phyloP scores from a whole-genome alignment of 92 coral and sea anemone species.

The Phenganax marumi region DNA sequence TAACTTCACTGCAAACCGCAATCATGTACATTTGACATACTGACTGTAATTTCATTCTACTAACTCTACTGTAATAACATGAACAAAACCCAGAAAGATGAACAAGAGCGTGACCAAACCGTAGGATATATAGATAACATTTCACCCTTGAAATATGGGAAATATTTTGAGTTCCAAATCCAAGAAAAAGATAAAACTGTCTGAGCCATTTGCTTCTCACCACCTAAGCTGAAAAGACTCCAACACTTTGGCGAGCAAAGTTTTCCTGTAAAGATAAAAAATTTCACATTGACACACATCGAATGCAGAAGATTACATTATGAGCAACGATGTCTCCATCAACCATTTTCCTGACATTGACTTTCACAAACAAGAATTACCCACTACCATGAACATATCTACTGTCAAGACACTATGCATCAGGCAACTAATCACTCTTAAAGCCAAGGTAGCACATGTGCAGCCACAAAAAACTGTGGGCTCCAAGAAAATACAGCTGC shows the following conservation, averaged over 20 bases:
- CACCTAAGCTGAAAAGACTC: conserved; percentile 50
- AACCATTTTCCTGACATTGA: conserved; percentile 26
- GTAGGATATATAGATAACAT: conserved; percentile 42
- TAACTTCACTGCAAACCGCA: too few relatives aligned
- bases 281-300: conserved; percentile 53
- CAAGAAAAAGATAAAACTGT: conserved; percentile 49
- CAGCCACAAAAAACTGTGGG: not conserved
- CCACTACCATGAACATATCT: conserved; percentile 24
- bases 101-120: too few relatives aligned
- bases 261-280: conserved; percentile 59
- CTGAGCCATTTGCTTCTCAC: conserved; percentile 52
- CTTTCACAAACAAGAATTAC: conserved; percentile 33
- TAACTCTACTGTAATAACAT: too few relatives aligned
- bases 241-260: not conserved
- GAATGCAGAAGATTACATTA: conserved; percentile 52
- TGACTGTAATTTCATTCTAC: too few relatives aligned
- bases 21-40: too few relatives aligned
- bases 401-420: not conserved
- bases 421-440: not conserved
- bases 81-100: too few relatives aligned
- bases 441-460: not conserved
- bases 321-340: conserved; percentile 44
- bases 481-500: not conserved
- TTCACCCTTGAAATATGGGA: conserved; percentile 48
- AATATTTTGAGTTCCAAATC: conserved; percentile 54